phyloP scores from a whole-genome alignment of 2,113 vertebrate genomes.

The Notechis scutatus region DNA sequence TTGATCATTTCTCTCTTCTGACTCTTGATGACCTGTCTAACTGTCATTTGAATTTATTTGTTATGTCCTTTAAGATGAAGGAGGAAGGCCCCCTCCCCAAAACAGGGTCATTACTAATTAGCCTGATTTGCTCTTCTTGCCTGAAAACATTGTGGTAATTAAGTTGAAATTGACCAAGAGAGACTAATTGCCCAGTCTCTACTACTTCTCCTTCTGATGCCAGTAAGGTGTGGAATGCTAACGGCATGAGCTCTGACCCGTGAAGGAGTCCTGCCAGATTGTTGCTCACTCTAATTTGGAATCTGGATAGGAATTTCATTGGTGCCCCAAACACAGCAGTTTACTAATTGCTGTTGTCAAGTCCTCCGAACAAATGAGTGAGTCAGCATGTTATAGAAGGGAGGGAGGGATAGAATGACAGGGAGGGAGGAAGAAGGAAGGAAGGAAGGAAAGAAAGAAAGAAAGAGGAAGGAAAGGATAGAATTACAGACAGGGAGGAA shows the following conservation, averaged over 20 bases:
- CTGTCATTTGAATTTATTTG: background rate
- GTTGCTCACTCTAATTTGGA: background rate
- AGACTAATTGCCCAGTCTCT: constrained; percentile 11
- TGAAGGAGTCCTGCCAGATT: background rate
- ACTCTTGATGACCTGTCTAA: background rate
- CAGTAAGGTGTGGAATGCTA: background rate
- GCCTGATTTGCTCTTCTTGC: background rate
- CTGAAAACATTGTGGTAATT: background rate
- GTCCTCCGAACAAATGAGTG: background rate
- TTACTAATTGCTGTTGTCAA: constrained; percentile 9
- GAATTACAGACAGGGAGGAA: background rate
- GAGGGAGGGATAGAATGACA: background rate
- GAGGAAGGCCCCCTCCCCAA: background rate
- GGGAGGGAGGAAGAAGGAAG: background rate
- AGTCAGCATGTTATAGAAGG: background rate
- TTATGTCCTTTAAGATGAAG: background rate
- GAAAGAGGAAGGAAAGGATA: background rate
- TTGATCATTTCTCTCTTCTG: background rate
- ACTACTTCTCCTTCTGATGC: constrained; percentile 8
- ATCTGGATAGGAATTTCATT: background rate
- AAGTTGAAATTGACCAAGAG: background rate
- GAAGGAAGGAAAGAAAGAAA: background rate
- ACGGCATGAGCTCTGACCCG: background rate
- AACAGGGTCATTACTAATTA: background rate
- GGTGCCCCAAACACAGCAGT: background rate